Evolutionary conservation across 2,888 invertebrate species (phyloP).

Genomic region (Ennomos quercinarius): DNA sequence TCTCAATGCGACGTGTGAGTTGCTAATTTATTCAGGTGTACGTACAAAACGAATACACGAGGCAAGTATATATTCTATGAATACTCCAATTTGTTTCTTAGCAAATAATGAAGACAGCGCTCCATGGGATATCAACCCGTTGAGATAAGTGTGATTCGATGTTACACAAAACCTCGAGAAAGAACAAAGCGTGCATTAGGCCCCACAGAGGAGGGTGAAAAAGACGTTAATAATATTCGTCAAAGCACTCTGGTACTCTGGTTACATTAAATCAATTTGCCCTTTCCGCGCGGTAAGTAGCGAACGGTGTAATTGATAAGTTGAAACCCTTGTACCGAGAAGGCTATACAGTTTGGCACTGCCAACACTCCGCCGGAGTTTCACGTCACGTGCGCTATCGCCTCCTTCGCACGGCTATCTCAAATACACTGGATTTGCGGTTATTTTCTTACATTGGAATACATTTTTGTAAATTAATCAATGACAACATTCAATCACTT

Average conservation of each 20-base stretch:
- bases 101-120: constrained; percentile 30
- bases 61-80: constrained; percentile 2
- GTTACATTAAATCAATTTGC: constrained; percentile 86
- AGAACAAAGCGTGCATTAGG: constrained; percentile 82
- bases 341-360: constrained; percentile 79
- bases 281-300: constrained; percentile 85
- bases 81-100: constrained; percentile 20
- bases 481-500: neutral
- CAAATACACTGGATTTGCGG: constrained; percentile 46
- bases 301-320: constrained; percentile 86
- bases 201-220: constrained; percentile 78
- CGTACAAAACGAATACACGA: neutral
- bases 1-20: neutral
- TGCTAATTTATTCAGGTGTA: constrained; percentile 44
- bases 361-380: constrained; percentile 59
- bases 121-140: constrained; percentile 45
- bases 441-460: constrained; percentile 25
- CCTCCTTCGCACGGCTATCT: constrained; percentile 47
- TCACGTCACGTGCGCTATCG: constrained; percentile 54
- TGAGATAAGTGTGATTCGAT: constrained; percentile 81
- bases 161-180: constrained; percentile 77
- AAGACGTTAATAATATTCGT: constrained; percentile 86
- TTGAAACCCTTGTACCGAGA: constrained; percentile 84
- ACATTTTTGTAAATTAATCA: constrained; percentile 24
- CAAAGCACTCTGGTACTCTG: constrained; percentile 86